Evolutionary conservation across 2,113 vertebrate species (phyloP).

Genomic region (Dasyprocta punctata): DNA sequence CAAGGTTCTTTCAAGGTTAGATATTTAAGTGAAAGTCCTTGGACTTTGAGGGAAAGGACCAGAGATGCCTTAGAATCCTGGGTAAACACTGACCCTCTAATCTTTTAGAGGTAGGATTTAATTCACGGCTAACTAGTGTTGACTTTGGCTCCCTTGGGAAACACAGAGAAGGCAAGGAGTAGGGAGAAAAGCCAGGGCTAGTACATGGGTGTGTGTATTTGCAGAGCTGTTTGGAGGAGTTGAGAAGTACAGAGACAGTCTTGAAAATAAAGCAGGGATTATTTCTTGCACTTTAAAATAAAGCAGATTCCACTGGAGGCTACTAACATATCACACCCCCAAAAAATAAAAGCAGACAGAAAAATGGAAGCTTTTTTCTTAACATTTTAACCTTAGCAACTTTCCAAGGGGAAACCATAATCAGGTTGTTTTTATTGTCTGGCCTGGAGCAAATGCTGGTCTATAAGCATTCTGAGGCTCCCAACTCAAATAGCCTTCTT

Average conservation of each 20-base stretch:
- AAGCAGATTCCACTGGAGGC: constrained; percentile 2
- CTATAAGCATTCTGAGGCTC: neutral
- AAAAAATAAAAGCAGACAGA: constrained; percentile 57
- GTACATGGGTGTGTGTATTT: neutral
- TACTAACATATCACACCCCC: neutral
- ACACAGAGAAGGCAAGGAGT: neutral
- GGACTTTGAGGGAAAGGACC: neutral
- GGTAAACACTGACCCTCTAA: neutral
- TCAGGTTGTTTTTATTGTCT: constrained; percentile 61
- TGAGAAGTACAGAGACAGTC: neutral
- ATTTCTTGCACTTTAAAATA: constrained; percentile 42
- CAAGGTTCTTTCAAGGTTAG: neutral
- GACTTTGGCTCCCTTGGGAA: neutral
- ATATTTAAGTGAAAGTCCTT: constrained; percentile 34
- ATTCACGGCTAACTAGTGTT: constrained; percentile 15
- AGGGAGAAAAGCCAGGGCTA: neutral
- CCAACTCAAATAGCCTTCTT: neutral
- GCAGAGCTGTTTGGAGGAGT: neutral
- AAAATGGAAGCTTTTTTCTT: neutral
- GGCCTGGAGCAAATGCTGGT: constrained; percentile 15
- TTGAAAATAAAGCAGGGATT: constrained; percentile 47
- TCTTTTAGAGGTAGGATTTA: neutral
- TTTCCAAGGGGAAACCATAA: constrained; percentile 28
- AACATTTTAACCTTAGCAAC: neutral
- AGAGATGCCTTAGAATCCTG: neutral